A percentile compares a stretch with the other conserved stretches of the same genome.
Evolutionary conservation across 2,113 vertebrate genomes (phyloP).

Genomic region (Daubentonia madagascariensis): DNA sequence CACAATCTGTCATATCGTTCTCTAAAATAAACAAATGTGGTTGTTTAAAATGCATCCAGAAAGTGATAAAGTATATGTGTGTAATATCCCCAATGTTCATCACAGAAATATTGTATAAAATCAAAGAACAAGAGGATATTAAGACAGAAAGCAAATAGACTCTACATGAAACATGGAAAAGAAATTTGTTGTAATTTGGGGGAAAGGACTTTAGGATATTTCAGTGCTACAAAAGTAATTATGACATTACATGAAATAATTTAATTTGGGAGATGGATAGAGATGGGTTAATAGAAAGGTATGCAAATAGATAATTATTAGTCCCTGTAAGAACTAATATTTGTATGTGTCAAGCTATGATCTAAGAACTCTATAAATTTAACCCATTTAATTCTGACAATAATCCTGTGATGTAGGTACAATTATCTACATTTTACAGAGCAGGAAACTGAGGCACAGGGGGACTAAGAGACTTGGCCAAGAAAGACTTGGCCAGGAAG

Average conservation of each 20-base stretch:
- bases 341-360: not conserved
- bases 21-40: slow-evolving; percentile 72
- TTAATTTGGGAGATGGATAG: not conserved
- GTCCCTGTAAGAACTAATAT: not conserved
- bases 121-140: not conserved
- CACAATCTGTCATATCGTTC: slow-evolving; percentile 82
- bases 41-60: not conserved
- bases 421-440: not conserved
- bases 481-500: not conserved
- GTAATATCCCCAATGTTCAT: not conserved
- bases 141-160: not conserved
- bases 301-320: not conserved
- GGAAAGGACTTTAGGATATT: not conserved
- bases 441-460: not conserved
- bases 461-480: not conserved
- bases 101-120: not conserved
- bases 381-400: not conserved
- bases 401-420: not conserved
- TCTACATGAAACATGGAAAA: not conserved
- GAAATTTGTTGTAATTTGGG: not conserved
- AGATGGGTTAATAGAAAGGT: not conserved
- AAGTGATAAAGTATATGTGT: not conserved
- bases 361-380: not conserved
- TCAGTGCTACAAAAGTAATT: not conserved
- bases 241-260: not conserved